Conservation (phyloP, 2,888 invertebrate genomes). For the Himalopsyche japonica region DNA sequence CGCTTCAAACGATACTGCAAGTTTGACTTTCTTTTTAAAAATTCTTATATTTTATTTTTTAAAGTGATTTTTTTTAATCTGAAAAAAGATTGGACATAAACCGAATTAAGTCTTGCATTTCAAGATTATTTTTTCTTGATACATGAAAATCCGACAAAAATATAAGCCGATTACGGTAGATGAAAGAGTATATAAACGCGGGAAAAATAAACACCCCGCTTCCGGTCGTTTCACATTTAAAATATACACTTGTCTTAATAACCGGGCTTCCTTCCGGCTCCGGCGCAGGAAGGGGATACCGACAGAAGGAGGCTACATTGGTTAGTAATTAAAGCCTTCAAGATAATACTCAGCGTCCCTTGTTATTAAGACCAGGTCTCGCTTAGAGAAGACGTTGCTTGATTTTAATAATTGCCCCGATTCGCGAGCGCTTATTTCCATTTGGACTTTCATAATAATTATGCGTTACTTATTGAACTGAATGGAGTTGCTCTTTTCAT, state of each 20-base stretch:
- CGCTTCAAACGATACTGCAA: not conserved
- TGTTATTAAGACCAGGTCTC: conserved; percentile 2
- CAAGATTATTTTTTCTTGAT: not conserved
- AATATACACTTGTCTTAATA: conserved; percentile 29
- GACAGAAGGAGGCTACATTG: conserved; percentile 14
- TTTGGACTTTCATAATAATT: not conserved
- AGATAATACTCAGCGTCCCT: conserved; percentile 13
- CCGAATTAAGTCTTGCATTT: not conserved
- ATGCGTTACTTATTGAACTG: no score
- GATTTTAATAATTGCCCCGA: not conserved
- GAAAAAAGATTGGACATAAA: not conserved
- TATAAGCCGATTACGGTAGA: conserved; percentile 2
- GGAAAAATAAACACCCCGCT: conserved; percentile 10
- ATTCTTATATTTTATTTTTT: not conserved
- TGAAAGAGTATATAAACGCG: conserved; percentile 10
- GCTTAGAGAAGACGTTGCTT: not conserved
- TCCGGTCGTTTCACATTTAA: conserved; percentile 8
- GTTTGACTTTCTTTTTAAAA: not conserved
- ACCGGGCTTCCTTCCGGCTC: conserved; percentile 27
- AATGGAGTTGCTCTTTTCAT: no score
- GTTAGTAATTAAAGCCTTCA: conserved; percentile 21
- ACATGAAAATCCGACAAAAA: not conserved
- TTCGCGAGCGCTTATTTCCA: not conserved
- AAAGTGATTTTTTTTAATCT: not conserved
- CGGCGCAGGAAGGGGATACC: conserved; percentile 25